Percentiles rank a stretch among this genome's conserved stretches.
Conservation (phyloP, 2,797 vertebrate genomes). For the Hirundo rustica region DNA sequence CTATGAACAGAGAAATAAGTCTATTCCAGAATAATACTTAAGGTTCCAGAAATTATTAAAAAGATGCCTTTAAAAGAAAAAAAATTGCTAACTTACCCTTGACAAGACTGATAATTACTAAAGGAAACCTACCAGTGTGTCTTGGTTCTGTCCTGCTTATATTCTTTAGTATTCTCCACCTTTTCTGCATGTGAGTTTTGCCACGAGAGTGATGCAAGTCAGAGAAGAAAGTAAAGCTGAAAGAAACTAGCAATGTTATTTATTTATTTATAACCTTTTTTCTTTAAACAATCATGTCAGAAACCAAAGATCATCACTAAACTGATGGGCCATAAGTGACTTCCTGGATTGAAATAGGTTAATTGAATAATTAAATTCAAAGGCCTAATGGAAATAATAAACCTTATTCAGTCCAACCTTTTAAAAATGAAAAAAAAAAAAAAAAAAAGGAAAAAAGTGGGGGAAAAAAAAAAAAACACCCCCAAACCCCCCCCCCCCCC, state of each 20-base stretch:
- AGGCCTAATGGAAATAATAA: slow-evolving; percentile 70
- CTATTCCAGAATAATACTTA: neutral
- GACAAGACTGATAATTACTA: neutral
- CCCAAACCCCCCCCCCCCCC: too few relatives aligned
- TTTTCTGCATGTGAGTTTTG: neutral
- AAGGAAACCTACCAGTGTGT: neutral
- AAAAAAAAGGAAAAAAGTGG: too few relatives aligned
- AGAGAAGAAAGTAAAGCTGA: neutral
- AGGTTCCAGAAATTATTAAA: neutral
- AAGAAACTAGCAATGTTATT: neutral
- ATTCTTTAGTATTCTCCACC: neutral
- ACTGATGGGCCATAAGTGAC: slow-evolving; percentile 60
- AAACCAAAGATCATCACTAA: slow-evolving; percentile 48
- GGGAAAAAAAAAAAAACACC: too few relatives aligned
- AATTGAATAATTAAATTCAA: slow-evolving; percentile 73
- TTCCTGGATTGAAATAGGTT: slow-evolving; percentile 56
- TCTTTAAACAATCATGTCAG: slow-evolving; percentile 17
- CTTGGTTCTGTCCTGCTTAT: neutral
- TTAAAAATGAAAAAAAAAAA: neutral
- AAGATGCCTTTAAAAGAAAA: neutral
- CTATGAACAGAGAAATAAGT: neutral
- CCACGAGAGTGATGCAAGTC: neutral
- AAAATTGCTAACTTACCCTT: neutral
- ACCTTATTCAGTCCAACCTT: slow-evolving; percentile 49
- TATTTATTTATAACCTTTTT: neutral